Conservation (phyloP, 2,797 vertebrate genomes). For the Alectoris magna region DNA sequence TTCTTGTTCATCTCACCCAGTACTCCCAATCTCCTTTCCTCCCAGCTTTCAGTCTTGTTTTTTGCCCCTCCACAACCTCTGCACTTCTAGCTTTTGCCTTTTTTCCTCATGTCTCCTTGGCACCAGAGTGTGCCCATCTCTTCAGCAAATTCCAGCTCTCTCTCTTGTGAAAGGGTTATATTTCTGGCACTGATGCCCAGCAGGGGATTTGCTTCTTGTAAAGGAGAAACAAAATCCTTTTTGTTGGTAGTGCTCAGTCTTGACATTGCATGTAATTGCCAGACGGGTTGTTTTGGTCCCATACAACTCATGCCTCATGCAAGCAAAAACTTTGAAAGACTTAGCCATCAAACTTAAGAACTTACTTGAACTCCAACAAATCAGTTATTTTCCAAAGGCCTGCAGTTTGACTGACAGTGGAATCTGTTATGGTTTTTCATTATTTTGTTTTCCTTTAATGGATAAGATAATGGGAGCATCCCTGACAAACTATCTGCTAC, state of each 20-base stretch:
- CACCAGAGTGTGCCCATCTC: not conserved
- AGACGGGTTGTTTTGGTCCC: not conserved
- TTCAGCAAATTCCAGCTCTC: not conserved
- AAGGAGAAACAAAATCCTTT: not conserved
- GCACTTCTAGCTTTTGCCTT: not conserved
- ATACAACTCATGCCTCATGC: not conserved
- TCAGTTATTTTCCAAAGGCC: not conserved
- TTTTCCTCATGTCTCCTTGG: rapidly evolving
- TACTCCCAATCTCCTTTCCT: not conserved
- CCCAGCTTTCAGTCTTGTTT: not conserved
- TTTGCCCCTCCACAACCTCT: not conserved
- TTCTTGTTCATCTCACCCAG: not conserved
- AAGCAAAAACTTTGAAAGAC: not conserved
- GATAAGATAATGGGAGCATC: not conserved
- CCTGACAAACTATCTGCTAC: not conserved
- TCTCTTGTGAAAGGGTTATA: not conserved
- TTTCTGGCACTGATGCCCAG: not conserved
- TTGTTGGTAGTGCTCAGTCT: not conserved
- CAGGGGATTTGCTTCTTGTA: not conserved
- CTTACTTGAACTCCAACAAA: not conserved
- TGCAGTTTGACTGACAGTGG: not conserved
- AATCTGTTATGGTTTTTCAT: not conserved
- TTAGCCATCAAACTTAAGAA: not conserved
- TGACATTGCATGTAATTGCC: not conserved
- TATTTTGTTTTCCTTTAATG: not conserved